Evolutionary conservation across 2,888 invertebrate species (phyloP).

Genomic region (Anorthoa munda): DNA sequence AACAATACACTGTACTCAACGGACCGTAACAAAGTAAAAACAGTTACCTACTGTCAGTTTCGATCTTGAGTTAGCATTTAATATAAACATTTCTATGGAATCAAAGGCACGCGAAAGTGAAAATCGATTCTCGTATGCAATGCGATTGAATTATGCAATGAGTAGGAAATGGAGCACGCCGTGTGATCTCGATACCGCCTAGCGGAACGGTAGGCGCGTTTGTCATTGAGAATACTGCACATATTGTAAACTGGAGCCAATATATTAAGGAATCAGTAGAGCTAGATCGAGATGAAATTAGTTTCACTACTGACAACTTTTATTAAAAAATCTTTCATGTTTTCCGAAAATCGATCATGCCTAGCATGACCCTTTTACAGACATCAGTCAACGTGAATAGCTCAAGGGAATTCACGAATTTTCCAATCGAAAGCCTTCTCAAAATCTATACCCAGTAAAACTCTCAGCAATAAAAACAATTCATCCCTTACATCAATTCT

Average conservation of each 20-base stretch:
- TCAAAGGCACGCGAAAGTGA: constrained; percentile 82
- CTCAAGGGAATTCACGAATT: background rate
- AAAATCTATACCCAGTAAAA: background rate
- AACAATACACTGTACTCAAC: constrained; percentile 41
- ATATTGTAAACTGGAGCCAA: constrained; percentile 34
- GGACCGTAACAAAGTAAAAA: constrained; percentile 40
- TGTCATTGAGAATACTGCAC: constrained; percentile 71
- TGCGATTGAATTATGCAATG: constrained; percentile 82
- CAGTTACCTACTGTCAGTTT: constrained; percentile 52
- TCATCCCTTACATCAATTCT: background rate
- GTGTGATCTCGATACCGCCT: constrained; percentile 78
- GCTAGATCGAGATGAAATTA: background rate
- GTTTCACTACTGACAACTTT: background rate
- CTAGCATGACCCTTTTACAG: background rate
- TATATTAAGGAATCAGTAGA: background rate
- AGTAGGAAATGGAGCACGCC: constrained; percentile 82
- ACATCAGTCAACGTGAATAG: background rate
- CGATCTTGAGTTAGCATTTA: constrained; percentile 48
- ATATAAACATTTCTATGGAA: constrained; percentile 66
- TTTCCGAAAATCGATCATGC: background rate
- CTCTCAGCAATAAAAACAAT: background rate
- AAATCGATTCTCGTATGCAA: constrained; percentile 83
- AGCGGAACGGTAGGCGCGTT: constrained; percentile 80
- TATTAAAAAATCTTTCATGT: background rate
- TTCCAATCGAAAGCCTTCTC: background rate